These are phyloP conservation scores for Lathronympha strigana DNA, from an alignment of 2,888 invertebrate species.

Conservation along the genomic window DNA sequence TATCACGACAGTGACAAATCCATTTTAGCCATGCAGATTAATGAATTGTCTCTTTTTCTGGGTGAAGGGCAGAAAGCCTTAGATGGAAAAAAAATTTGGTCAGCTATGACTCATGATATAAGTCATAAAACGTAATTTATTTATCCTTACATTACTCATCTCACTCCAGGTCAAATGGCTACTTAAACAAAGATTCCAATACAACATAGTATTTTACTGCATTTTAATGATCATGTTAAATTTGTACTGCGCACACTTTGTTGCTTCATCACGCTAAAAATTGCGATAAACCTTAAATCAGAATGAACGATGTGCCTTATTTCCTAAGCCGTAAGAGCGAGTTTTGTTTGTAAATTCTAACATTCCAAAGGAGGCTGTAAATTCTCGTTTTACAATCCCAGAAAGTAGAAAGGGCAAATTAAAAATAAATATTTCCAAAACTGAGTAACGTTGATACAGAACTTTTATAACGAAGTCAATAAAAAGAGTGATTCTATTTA, in stretches of 20 bases:
- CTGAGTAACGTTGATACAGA: conserved; percentile 8
- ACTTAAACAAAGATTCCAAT: conserved; percentile 30
- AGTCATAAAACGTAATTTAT: conserved; percentile 26
- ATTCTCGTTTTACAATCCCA: conserved; percentile 35
- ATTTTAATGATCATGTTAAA: conserved; percentile 33
- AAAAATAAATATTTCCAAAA: conserved; percentile 30
- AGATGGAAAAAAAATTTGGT: background rate
- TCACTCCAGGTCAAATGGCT: conserved; percentile 26
- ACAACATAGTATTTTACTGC: conserved; percentile 36
- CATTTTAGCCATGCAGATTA: too few relatives aligned
- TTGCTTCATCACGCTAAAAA: conserved; percentile 42
- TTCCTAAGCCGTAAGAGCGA: background rate
- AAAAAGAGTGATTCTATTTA: conserved; percentile 1
- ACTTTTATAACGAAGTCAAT: conserved; percentile 28
- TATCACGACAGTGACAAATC: too few relatives aligned
- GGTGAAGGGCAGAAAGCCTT: too few relatives aligned
- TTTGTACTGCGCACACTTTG: conserved; percentile 38
- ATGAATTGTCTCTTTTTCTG: too few relatives aligned
- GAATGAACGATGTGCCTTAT: conserved; percentile 4
- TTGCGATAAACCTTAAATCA: conserved; percentile 33
- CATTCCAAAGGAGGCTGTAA: conserved; percentile 37
- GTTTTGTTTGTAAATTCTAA: background rate
- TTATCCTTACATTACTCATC: conserved; percentile 13
- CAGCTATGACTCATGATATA: conserved; percentile 6
- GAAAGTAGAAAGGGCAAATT: conserved; percentile 29